Base-by-base conservation (phyloP, 2,113 vertebrate species). In the Mus pahari region DNA sequence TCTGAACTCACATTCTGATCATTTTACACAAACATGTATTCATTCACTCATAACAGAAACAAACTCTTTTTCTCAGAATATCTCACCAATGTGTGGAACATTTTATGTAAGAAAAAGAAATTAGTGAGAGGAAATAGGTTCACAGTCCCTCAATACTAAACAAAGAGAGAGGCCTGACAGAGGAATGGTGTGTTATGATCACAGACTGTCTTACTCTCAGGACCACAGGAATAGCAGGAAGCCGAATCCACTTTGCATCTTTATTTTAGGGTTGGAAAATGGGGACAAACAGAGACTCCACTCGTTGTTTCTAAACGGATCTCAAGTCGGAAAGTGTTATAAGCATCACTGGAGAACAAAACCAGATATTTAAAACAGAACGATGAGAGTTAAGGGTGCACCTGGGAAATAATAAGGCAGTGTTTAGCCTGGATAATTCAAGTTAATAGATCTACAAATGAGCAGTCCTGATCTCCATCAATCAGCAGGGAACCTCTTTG, bases 191-290 rank as follows among this genome's bases (percentile, higher is more conserved):
- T 64, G 7, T 24, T 48, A 78, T 42, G 31, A 68, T 75, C 73
- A 71, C 45, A 83, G 88, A 55, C 36, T 31, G 16, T 16, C 28
- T 70, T 45, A 26, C 73, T 42, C 5, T n/a, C 11, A 79, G 75
- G 55, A 42, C 53, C 26, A 7, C 3, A 2, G 31, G n/a, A 73
- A 73, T 24, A 90, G 73, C 31, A 9, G 0, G 11, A 42, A 17
- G 4, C 64, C 26, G 31, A 81, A 66, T 50, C 77, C 36, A 87
- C 71, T 14, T n/a, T 7, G 20, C 2, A 2, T 95, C 75, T 77
- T 96, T 97, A 94, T 92, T 94, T 97, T 73, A 62, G 89, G 58
- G 66, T 94, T 62, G 66, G 60, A 55, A 96, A 94, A 93, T 64
- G 70, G 91, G 79, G 77, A 91, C 78, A 86, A 89, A 96, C 19